phyloP scores from a whole-genome alignment of 2,113 vertebrate genomes.

The Anoplopoma fimbria region DNA sequence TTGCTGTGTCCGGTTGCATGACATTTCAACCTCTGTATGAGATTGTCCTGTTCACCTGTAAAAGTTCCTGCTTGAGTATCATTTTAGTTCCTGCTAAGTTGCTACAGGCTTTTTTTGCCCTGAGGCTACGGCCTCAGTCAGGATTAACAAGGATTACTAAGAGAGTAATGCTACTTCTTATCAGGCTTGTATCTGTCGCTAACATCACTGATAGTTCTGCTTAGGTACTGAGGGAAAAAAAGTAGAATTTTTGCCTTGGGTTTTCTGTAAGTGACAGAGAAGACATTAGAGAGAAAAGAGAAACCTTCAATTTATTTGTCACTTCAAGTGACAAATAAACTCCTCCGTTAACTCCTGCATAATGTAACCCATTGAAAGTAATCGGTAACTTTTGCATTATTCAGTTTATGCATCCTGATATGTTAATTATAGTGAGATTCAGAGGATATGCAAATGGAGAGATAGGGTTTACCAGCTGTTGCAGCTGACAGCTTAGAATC shows the following conservation, averaged over 20 bases:
- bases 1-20: not conserved
- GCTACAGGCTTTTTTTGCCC: slow-evolving; percentile 45
- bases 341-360: not conserved
- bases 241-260: slow-evolving; percentile 6
- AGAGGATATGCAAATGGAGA: slow-evolving; percentile 29
- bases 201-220: slow-evolving; percentile 58
- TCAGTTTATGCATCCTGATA: slow-evolving; percentile 11
- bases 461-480: slow-evolving; percentile 50
- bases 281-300: not conserved
- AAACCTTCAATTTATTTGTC: slow-evolving; percentile 8
- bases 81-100: slow-evolving; percentile 45
- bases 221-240: slow-evolving; percentile 39
- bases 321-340: too few species aligned
- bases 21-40: not conserved
- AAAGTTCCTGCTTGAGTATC: slow-evolving; percentile 49
- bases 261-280: not conserved
- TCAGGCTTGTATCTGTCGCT: slow-evolving; percentile 66
- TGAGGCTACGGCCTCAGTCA: slow-evolving; percentile 57
- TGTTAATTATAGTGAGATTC: slow-evolving; percentile 16
- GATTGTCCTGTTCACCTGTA: slow-evolving; percentile 21
- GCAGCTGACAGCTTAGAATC: slow-evolving; percentile 38
- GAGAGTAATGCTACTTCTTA: slow-evolving; percentile 78
- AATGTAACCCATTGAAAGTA: not conserved
- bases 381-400: slow-evolving; percentile 25
- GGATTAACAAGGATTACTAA: slow-evolving; percentile 83